Conservation (phyloP, 2,888 invertebrate genomes). For the Pyralis farinalis region DNA sequence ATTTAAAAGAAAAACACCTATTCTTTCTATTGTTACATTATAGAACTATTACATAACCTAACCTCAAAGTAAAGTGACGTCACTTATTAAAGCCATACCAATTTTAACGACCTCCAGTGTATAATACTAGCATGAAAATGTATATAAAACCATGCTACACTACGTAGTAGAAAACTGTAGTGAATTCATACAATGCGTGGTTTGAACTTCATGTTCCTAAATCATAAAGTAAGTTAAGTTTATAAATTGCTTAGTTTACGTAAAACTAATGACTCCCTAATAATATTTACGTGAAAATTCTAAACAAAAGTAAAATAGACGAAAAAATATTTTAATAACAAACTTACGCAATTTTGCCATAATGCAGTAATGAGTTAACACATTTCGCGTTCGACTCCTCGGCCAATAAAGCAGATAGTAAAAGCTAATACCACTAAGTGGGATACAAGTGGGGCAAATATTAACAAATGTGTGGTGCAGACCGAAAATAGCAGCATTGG, state of each 20-base stretch:
- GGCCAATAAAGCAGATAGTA: conserved; percentile 7
- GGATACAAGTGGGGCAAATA: conserved; percentile 26
- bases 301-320: too few species aligned
- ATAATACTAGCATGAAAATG: conserved; percentile 20
- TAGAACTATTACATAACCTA: conserved; percentile 68
- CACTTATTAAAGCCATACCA: conserved; percentile 26
- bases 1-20: too few species aligned
- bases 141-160: conserved; percentile 23
- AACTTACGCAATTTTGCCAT: conserved; percentile 45
- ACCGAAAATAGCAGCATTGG: conserved; percentile 50
- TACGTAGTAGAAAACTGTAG: too few species aligned
- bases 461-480: conserved; percentile 37
- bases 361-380: conserved; percentile 56
- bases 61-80: conserved; percentile 52
- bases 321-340: conserved; percentile 14
- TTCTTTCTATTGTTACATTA: conserved; percentile 23
- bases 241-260: too few species aligned
- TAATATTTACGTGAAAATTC: too few species aligned
- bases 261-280: too few species aligned
- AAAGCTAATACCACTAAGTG: conserved; percentile 22
- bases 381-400: conserved; percentile 5
- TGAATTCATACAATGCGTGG: too few species aligned
- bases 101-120: conserved; percentile 23
- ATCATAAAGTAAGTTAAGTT: too few species aligned
- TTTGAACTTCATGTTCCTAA: too few species aligned